Evolutionary conservation across 2,113 vertebrate species (phyloP).

Genomic region (Austrofundulus limnaeus): DNA sequence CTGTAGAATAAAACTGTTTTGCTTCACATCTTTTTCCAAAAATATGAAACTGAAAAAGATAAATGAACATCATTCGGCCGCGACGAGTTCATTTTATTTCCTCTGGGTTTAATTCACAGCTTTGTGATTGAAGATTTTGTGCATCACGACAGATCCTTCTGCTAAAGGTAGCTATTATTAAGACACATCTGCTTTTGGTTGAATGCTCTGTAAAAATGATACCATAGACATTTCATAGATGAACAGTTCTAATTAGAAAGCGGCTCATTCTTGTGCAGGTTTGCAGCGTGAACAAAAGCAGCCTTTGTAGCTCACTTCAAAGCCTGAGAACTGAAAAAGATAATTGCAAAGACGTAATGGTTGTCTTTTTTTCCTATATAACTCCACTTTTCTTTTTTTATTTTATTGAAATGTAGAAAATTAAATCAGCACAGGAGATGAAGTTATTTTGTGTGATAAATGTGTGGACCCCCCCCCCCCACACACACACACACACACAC

Average conservation of each 20-base stretch:
- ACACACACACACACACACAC: no score
- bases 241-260: not conserved
- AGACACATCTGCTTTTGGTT: not conserved
- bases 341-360: no score
- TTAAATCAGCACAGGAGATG: not conserved
- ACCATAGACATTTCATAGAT: not conserved
- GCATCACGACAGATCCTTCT: no score
- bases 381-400: not conserved
- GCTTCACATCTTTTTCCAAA: not conserved
- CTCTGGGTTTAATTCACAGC: not conserved
- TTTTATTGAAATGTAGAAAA: not conserved
- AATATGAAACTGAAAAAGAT: no score
- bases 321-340: not conserved
- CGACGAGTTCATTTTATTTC: no score
- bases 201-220: not conserved
- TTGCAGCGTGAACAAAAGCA: not conserved
- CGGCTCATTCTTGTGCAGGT: not conserved
- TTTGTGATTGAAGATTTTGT: no score
- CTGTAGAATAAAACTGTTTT: no score
- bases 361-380: not conserved
- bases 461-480: not conserved
- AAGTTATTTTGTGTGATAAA: not conserved
- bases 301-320: not conserved
- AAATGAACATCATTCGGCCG: no score
- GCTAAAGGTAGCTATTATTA: not conserved